Conservation (phyloP, 2,113 vertebrate species). For the Trinectes maculatus region DNA sequence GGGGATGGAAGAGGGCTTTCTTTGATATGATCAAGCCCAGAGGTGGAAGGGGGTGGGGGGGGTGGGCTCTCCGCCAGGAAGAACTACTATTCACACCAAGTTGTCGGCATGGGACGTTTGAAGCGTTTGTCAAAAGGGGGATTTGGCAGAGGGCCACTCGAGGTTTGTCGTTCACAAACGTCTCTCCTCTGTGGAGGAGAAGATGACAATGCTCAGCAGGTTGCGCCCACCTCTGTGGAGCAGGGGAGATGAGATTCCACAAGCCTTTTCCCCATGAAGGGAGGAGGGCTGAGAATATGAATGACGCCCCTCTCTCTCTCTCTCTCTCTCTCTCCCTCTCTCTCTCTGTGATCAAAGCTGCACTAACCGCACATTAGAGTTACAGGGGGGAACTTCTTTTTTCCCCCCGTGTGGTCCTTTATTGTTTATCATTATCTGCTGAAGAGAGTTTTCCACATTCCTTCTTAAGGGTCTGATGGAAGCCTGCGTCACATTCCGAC, state of each 20-base stretch:
- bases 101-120: slow-evolving; percentile 75
- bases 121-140: slow-evolving; percentile 73
- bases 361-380: slow-evolving; percentile 14
- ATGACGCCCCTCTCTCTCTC: slow-evolving; percentile 7
- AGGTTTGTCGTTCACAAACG: slow-evolving; percentile 75
- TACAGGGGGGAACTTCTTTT: background rate
- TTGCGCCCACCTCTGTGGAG: slow-evolving; percentile 22
- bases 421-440: slow-evolving; percentile 27
- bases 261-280: slow-evolving; percentile 26
- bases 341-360: slow-evolving; percentile 31
- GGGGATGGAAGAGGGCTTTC: slow-evolving; percentile 63
- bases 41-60: slow-evolving; percentile 30
- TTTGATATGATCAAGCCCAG: slow-evolving; percentile 72
- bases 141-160: slow-evolving; percentile 67
- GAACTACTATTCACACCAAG: slow-evolving; percentile 72
- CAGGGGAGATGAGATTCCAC: slow-evolving; percentile 23
- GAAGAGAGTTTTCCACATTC: slow-evolving; percentile 54
- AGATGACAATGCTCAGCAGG: slow-evolving; percentile 65
- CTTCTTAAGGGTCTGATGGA: slow-evolving; percentile 56
- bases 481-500: slow-evolving; percentile 63
- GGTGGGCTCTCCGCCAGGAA: slow-evolving; percentile 50
- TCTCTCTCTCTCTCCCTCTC: slow-evolving; percentile 13
- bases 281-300: slow-evolving; percentile 24
- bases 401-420: slow-evolving; percentile 2
- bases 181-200: slow-evolving; percentile 38